Evolutionary conservation across 23 tunicate genomes (phyloP).

Genomic region (Pegea sp.): DNA sequence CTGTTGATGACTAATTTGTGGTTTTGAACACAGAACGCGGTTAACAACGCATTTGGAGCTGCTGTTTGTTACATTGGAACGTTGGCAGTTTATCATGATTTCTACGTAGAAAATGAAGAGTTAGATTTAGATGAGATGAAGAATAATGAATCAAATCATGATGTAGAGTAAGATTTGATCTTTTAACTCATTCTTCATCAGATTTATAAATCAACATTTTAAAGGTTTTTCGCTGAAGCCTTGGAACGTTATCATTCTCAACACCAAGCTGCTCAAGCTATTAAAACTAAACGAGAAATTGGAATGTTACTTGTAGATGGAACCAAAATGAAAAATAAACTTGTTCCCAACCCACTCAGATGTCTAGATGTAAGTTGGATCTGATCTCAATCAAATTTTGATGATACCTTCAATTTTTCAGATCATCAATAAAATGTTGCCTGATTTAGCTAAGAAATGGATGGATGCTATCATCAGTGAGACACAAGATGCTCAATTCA

Average conservation of each 20-base stretch:
- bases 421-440: conserved; percentile 84
- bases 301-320: conserved; percentile 88
- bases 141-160: conserved; percentile 43
- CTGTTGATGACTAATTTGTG: background rate
- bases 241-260: conserved; percentile 54
- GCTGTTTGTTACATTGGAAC: conserved; percentile 66
- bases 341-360: conserved; percentile 88
- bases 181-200: no score
- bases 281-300: conserved; percentile 42
- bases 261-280: conserved; percentile 55
- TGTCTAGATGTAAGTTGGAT: conserved; percentile 56
- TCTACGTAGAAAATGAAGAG: conserved; percentile 74
- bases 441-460: conserved; percentile 59
- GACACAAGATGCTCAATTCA: conserved; percentile 92
- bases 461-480: conserved; percentile 89
- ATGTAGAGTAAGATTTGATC: conserved; percentile 68
- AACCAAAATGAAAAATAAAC: conserved; percentile 27
- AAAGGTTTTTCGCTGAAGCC: conserved; percentile 61
- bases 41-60: conserved; percentile 61
- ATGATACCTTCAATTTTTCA: conserved; percentile 6
- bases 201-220: conserved; percentile 1
- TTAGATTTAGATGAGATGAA: conserved; percentile 33
- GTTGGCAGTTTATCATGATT: conserved; percentile 49
- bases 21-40: conserved; percentile 22
- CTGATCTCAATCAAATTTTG: background rate